Conservation (phyloP, 2,113 vertebrate genomes). For the Misgurnus mizolepis region DNA sequence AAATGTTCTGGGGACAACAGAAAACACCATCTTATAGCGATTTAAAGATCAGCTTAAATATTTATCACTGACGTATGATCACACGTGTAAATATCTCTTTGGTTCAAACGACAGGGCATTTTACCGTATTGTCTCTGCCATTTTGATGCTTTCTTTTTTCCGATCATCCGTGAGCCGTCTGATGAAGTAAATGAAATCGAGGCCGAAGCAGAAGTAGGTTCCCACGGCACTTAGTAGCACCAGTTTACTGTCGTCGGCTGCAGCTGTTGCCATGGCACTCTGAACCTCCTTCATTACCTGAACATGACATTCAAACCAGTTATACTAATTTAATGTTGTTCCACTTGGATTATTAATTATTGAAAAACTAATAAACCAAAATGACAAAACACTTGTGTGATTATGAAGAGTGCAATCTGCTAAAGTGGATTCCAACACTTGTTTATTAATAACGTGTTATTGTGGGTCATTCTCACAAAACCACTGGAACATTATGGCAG, state of each 20-base stretch:
- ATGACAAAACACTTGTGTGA: not conserved
- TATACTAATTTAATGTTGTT: not conserved
- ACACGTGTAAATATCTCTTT: not conserved
- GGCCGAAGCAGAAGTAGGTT: slow-evolving; percentile 91
- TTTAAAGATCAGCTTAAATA: not conserved
- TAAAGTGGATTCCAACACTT: too few relatives aligned
- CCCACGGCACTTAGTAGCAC: slow-evolving; percentile 91
- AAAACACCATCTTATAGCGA: slow-evolving; percentile 4
- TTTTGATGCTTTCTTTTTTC: slow-evolving; percentile 95
- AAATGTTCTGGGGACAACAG: slow-evolving; percentile 83
- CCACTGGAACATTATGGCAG: too few relatives aligned
- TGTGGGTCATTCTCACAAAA: too few relatives aligned
- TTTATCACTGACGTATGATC: not conserved
- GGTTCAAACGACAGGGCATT: not conserved
- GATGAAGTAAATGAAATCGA: slow-evolving; percentile 97
- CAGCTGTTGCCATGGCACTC: slow-evolving; percentile 93
- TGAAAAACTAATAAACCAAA: not conserved
- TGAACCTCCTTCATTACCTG: slow-evolving; percentile 99
- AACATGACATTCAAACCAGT: not conserved
- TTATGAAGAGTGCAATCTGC: too few relatives aligned
- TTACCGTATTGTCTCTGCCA: slow-evolving; percentile 97
- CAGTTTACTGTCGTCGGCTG: slow-evolving; percentile 95
- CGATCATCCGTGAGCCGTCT: slow-evolving; percentile 91
- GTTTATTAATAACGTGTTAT: too few relatives aligned
- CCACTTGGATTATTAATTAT: not conserved